These are phyloP conservation scores for Callaeas wilsoni DNA, from an alignment of 2,113 vertebrate genomes.

Conservation along the genomic window DNA sequence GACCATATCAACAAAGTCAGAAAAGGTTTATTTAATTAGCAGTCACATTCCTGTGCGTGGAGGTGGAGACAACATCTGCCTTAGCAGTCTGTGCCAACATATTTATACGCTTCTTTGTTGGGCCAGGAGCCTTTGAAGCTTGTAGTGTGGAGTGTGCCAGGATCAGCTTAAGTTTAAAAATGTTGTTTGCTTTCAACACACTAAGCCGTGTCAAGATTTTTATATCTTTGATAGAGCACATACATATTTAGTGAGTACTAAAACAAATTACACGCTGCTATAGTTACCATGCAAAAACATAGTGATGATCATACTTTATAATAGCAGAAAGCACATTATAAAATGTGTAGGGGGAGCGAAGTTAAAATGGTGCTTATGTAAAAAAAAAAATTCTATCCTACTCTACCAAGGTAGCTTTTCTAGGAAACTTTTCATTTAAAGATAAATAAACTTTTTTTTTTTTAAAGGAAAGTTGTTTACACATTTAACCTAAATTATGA, in stretches of 20 bases:
- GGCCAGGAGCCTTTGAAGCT: constrained; percentile 6
- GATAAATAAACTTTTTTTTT: not conserved
- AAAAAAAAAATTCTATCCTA: not conserved
- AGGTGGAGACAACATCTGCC: not conserved
- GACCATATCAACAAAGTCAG: not conserved
- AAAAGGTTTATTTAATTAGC: constrained; percentile 5
- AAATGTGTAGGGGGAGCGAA: not conserved
- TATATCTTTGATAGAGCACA: not conserved
- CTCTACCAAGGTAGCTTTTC: not conserved
- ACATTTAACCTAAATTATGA: not conserved
- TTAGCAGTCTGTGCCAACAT: not conserved
- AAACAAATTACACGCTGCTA: constrained; percentile 39
- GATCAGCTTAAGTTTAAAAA: constrained; percentile 15
- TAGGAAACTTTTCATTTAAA: not conserved
- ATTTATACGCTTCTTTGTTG: not conserved
- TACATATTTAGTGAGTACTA: not conserved
- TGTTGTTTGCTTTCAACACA: not conserved
- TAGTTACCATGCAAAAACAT: constrained; percentile 13
- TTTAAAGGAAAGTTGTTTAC: not conserved
- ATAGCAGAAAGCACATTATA: not conserved
- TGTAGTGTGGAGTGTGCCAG: not conserved
- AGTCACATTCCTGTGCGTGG: not conserved
- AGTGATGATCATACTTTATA: not conserved
- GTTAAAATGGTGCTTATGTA: not conserved
- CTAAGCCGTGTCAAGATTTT: constrained; percentile 10